Conservation (phyloP, 2,888 invertebrate species). For the Spodoptera exigua region DNA sequence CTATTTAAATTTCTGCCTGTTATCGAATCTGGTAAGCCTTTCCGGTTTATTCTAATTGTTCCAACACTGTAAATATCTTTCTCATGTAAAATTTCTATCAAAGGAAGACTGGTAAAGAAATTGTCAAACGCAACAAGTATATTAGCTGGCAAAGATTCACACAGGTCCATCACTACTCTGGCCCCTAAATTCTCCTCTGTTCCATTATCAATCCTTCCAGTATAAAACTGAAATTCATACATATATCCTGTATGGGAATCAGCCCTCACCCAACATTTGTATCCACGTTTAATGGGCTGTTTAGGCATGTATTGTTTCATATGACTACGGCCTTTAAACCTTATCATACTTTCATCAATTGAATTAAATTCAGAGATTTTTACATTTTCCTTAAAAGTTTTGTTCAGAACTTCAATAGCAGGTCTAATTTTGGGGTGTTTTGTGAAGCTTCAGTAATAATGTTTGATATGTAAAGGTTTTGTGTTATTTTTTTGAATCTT, state of each 20-base stretch:
- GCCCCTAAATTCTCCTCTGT: conserved; percentile 25
- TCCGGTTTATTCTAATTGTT: neutral
- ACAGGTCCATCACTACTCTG: conserved; percentile 6
- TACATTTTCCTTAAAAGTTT: conserved; percentile 18
- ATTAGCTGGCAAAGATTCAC: conserved; percentile 1
- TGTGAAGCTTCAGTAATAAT: conserved; percentile 12
- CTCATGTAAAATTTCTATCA: conserved; percentile 13
- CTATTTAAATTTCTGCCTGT: no score
- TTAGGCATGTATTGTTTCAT: conserved; percentile 35
- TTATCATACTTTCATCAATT: conserved; percentile 32
- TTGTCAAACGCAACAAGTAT: conserved; percentile 8
- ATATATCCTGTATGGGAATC: conserved; percentile 28
- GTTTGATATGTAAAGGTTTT: conserved; percentile 20
- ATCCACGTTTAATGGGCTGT: conserved; percentile 31
- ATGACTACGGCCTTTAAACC: conserved; percentile 20
- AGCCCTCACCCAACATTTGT: conserved; percentile 16
- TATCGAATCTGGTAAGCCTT: no score
- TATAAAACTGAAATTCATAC: conserved; percentile 37
- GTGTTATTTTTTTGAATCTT: conserved; percentile 26
- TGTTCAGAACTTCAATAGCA: conserved; percentile 4
- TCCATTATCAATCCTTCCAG: conserved; percentile 25
- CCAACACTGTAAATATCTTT: conserved; percentile 17
- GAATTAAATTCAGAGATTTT: conserved; percentile 18
- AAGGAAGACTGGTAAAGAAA: conserved; percentile 18
- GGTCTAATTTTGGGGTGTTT: no score